Evolutionary conservation across 30 jellyfish, hydroid and myxozoan species (phyloP), one percentile per base, ranked within the genome.

Genomic region (Pseudorhiza aurosa): DNA sequence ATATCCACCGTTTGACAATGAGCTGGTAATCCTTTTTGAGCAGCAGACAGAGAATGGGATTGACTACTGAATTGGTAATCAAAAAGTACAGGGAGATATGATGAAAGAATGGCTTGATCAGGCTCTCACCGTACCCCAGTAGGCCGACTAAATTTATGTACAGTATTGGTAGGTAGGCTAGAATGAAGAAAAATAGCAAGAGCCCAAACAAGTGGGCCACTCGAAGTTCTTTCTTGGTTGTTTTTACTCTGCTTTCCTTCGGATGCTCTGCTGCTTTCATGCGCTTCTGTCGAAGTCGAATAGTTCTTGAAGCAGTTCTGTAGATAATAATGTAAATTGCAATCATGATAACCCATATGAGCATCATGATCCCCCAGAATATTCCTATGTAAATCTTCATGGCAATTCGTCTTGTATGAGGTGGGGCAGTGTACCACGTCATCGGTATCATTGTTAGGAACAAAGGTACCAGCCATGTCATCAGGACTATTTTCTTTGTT

Each of bases 81-180:
- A 90, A 81, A 11, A 72, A 70, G 53, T 88, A 88, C 26, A 72
- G 27, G 29, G 82, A 28, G 8, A 60, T 32, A 0, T 65, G 64
- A 9, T 68, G 84, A 21, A 82, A 26, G 39, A 25, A 44, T 29
- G 51, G 62, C 32, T 87, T 91, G 8, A 82, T 72, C n/a, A 70
- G 29, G 17, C n/a, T n/a, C n/a, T n/a, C n/a, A n/a, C n/a, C n/a
- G n/a, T n/a, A n/a, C n/a, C n/a, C 74, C 28, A 83, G 37, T 6
- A 89, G 59, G 45, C 58, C 87, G 51, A 75, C 31, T 32, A 90
- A 65, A 72, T 83, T 90, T 62, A 90, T 65, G 63, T 76, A 90
- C 31, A 90, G 87, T 4, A 90, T 74, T 7, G 97, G 97, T 11
- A 90, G 87, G 68, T 90, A 90, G 55, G 97, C 96, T 18, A 81